phyloP scores from a whole-genome alignment of 2,797 vertebrate species.

The Catharus ustulatus region DNA sequence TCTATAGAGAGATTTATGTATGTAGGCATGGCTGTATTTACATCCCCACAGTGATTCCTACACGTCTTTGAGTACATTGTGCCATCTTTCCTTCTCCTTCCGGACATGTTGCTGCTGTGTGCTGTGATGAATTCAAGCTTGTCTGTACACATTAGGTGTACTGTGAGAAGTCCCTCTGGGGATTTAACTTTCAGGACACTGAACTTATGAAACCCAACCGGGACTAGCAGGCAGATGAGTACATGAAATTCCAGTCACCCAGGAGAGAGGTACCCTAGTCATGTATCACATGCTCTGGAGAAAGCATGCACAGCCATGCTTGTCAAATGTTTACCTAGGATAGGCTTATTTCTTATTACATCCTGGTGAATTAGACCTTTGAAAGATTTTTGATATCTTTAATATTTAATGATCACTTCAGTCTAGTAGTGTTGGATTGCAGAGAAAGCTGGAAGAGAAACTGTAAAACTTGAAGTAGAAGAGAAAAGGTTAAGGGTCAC shows the following conservation, averaged over 20 bases:
- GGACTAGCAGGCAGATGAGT: neutral
- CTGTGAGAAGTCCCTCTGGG: neutral
- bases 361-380: neutral
- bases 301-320: accelerated
- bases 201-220: neutral
- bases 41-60: neutral
- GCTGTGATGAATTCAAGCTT: neutral
- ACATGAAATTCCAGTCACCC: neutral
- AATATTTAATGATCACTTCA: neutral
- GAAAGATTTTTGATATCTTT: neutral
- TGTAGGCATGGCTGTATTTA: neutral
- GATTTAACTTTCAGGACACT: neutral
- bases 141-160: neutral
- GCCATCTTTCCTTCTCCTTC: neutral
- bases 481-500: neutral
- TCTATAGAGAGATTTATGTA: neutral
- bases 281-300: accelerated
- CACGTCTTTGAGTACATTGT: neutral
- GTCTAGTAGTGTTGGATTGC: neutral
- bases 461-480: neutral
- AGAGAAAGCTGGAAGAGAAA: neutral
- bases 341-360: neutral
- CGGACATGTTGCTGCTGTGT: neutral
- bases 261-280: neutral
- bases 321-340: neutral